Base-by-base conservation (phyloP, 1,140 invertebrate species). In the Lordiphosa stackelbergi region DNA sequence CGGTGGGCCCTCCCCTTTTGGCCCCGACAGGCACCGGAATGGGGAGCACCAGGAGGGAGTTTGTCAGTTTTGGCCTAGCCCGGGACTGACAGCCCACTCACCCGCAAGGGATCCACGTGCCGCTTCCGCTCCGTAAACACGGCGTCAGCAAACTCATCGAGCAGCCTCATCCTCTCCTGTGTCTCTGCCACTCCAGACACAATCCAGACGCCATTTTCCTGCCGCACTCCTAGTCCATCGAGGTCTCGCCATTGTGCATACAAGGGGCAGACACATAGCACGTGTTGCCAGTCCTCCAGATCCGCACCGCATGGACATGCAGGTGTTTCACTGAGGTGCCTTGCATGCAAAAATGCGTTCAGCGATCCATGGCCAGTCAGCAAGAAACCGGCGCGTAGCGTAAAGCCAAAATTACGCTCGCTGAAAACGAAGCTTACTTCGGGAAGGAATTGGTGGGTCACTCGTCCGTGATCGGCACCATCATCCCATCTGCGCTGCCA, bases 401-500 rank as follows among this genome's bases (percentile, higher is more conserved):
- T n/a, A 31, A 70, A 58, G 1, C 53, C 42, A 36, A 62, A 55
- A 10, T 37, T 34, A 7, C 8, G 43, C 22, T 22, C 22, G 2
- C 35, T 54, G 31, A 19, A n/a, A 13, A 47, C 53, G 45, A 41
- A 54, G 12, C 22, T 28, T 28, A 28, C 24, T 6, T 28, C 6
- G 4, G 24, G 24, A 5, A 28, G 24, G 6, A 28, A 28, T 28
- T 28, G 24, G 24, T 28, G 24, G 24, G 28, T 31, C 28, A 31
- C 28, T 31, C 7, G 28, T 31, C 28, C 28, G 28, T 31, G 28
- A 31, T 31, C 28, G 28, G 6, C 28, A 31, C 28, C 28, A 8
- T 31, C 7, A 31, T 31, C 57, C 47, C 56, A 58, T 43, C 56
- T 37, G 31, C 9, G 34, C n/a, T 59, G 56, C 56, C 48, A 59